Percentiles rank a stretch among this genome's conserved stretches.
Evolutionary conservation across 2,888 invertebrate genomes (phyloP).

Genomic region (Tinea trinotella): DNA sequence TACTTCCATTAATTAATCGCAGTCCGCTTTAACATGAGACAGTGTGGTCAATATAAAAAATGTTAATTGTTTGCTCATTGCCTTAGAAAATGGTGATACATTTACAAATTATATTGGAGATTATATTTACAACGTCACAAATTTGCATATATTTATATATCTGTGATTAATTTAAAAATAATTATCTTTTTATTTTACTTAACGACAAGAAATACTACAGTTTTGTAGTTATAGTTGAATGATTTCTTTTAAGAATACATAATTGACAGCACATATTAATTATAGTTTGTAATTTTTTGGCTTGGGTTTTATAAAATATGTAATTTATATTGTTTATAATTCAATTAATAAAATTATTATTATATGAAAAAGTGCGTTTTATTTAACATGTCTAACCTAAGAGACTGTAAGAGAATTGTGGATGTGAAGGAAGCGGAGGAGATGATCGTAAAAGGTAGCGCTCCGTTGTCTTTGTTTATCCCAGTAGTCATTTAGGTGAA

Average conservation of each 20-base stretch:
- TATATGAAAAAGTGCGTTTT: neutral
- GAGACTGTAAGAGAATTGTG: too few species aligned
- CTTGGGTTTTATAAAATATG: slow-evolving; percentile 25
- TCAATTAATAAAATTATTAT: neutral
- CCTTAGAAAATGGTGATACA: too few species aligned
- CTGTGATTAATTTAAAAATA: slow-evolving; percentile 15
- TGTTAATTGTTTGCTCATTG: too few species aligned
- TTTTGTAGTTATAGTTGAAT: slow-evolving; percentile 10
- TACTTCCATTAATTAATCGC: too few species aligned
- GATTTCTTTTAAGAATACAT: neutral
- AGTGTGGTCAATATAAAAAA: too few species aligned
- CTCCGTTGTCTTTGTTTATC: too few species aligned
- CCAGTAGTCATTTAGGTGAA: too few species aligned
- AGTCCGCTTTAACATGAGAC: too few species aligned
- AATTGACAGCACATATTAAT: slow-evolving; percentile 16
- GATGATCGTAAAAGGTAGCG: too few species aligned
- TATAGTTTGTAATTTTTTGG: slow-evolving; percentile 25
- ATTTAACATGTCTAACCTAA: too few species aligned
- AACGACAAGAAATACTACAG: slow-evolving; percentile 21
- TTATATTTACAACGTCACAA: neutral
- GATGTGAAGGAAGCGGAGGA: too few species aligned
- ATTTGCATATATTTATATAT: neutral
- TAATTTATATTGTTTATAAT: slow-evolving; percentile 5
- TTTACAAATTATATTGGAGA: too few species aligned
- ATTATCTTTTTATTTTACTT: slow-evolving; percentile 21